Percentiles rank a stretch among this genome's conserved stretches.
Conservation (phyloP, 2,797 vertebrate genomes). For the Liasis olivaceus region DNA sequence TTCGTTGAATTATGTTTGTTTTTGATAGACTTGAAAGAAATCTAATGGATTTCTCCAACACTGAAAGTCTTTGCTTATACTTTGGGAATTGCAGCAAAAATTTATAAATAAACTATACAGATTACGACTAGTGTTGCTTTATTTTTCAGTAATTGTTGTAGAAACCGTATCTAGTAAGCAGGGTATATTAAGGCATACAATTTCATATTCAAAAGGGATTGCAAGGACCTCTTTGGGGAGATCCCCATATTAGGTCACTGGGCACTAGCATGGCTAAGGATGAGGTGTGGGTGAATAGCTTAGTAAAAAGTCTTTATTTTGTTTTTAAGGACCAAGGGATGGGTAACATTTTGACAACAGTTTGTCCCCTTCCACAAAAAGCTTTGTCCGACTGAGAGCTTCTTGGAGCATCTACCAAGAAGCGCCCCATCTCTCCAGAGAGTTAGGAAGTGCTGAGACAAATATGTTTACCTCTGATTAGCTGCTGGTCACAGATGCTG, state of each 20-base stretch:
- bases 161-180: constrained; percentile 28
- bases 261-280: not conserved
- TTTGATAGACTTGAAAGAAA: not conserved
- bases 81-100: fast-evolving
- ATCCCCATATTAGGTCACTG: not conserved
- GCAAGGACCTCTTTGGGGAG: not conserved
- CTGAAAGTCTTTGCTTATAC: not conserved
- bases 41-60: not conserved
- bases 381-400: not conserved
- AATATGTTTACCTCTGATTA: not conserved
- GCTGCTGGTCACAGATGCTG: not conserved
- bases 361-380: not conserved
- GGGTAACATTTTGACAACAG: not conserved
- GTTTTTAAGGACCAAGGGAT: not conserved
- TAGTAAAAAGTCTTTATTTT: not conserved
- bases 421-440: not conserved
- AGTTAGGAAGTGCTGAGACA: not conserved
- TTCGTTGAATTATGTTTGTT: not conserved
- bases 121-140: constrained; percentile 36
- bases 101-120: constrained; percentile 11
- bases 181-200: not conserved
- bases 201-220: not conserved
- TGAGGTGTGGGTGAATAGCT: not conserved
- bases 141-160: constrained; percentile 1
- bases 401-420: not conserved